Conservation (phyloP, 2,797 vertebrate genomes). For the Allobates femoralis region DNA sequence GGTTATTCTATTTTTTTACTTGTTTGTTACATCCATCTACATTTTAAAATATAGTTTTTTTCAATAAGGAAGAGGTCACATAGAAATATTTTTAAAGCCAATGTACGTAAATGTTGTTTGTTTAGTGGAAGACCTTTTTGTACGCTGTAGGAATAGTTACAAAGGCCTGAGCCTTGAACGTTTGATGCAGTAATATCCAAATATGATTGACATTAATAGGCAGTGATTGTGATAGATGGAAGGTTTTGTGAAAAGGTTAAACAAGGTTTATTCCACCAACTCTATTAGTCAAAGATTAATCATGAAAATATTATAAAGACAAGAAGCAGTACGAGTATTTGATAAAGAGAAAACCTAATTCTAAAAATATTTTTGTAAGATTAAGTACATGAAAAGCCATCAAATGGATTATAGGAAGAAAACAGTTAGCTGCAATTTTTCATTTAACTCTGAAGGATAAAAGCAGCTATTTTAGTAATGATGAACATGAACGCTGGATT, state of each 20-base stretch:
- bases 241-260: neutral
- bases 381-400: slow-evolving; percentile 11
- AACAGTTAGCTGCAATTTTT: neutral
- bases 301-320: neutral
- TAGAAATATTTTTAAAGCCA: neutral
- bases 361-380: neutral
- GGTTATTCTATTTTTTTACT: too few species aligned
- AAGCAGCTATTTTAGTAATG: neutral
- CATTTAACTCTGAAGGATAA: neutral
- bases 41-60: neutral
- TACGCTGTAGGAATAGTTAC: neutral
- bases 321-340: neutral
- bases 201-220: neutral
- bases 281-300: slow-evolving; percentile 7
- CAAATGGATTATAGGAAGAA: neutral
- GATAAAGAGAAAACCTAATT: neutral
- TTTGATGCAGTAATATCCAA: neutral
- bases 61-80: neutral
- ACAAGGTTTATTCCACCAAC: neutral
- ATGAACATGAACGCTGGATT: neutral
- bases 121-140: neutral
- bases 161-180: neutral
- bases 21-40: neutral
- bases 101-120: neutral
- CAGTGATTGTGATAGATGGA: neutral